Conservation (phyloP, 2,113 vertebrate species). For the Physeter macrocephalus region DNA sequence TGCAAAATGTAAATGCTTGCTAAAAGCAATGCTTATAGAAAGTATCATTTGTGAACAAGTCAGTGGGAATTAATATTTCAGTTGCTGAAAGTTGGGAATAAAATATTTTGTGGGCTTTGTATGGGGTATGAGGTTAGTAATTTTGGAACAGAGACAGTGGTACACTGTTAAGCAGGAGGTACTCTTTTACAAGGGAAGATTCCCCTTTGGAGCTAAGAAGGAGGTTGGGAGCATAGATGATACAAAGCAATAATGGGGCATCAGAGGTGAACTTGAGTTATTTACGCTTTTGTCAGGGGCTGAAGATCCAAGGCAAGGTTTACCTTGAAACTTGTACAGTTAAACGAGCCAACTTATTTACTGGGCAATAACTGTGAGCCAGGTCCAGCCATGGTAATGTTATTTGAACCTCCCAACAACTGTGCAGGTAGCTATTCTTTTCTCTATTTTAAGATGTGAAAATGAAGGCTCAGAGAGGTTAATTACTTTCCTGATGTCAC, state of each 20-base stretch:
- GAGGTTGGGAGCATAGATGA: background rate
- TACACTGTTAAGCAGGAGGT: background rate
- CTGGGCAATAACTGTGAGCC: background rate
- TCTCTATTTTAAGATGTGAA: background rate
- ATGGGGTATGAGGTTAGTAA: background rate
- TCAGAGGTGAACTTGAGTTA: background rate
- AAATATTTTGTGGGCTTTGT: background rate
- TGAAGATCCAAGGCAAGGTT: background rate
- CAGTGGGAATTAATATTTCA: background rate
- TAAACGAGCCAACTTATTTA: background rate
- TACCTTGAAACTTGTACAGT: background rate
- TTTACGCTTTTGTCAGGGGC: background rate
- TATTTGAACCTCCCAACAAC: background rate
- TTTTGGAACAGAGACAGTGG: background rate
- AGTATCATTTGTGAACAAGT: background rate
- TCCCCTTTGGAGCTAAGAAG: background rate
- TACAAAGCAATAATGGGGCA: background rate
- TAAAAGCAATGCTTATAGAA: background rate
- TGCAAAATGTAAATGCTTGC: background rate
- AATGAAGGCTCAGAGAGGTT: background rate
- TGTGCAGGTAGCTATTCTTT: background rate
- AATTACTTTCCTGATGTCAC: background rate
- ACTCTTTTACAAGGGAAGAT: background rate
- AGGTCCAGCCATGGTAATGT: background rate
- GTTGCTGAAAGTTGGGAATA: background rate